Evolutionary conservation across 2,113 vertebrate species (phyloP), one percentile per base, ranked within the genome.

Genomic region (Dipodomys ordii): DNA sequence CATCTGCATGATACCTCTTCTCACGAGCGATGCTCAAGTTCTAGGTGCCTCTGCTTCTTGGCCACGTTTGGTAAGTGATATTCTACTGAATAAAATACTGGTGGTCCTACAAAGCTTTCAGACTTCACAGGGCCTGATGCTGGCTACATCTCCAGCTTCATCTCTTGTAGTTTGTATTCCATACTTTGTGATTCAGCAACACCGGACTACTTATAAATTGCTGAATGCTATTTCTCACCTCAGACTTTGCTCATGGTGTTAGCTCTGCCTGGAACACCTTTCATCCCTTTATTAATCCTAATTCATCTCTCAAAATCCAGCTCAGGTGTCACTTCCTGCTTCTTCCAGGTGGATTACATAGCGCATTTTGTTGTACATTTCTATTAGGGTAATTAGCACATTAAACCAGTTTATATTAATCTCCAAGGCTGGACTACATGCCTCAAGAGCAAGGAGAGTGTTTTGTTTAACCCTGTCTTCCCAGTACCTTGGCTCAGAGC

Each of bases 311-410:
- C 94, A 96, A 95, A 95, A 84, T 94, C 86, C 83, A 95, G 87
- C 81, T 94, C 80, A 94, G 93, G 72, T 91, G 53, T 88, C 78
- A 94, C 32, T 94, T 95, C 82, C 88, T 96, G 93, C 72, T 90
- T 96, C 95, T 96, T 95, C 87, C 68, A 92, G 93, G 85, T 84
- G 85, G 65, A 95, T 85, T 90, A 93, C 53, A 71, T 86, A 83
- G 83, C 83, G 76, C 94, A 93, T 83, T 95, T 94, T 88, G 96
- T 23, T 93, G 91, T 92, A 79, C 77, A 92, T 90, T 94, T 97
- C 94, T 95, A 94, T 91, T 96, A 95, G 93, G 72, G 89, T 87
- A 95, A 92, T 95, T 90, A 94, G 95, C 91, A 94, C 87, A 95
- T 87, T 91, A 73, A 89, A 95, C 95, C 87, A 96, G 73, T 87